Evolutionary conservation across 2,888 invertebrate species (phyloP).

Genomic region (Eueremaeus valkanovi): DNA sequence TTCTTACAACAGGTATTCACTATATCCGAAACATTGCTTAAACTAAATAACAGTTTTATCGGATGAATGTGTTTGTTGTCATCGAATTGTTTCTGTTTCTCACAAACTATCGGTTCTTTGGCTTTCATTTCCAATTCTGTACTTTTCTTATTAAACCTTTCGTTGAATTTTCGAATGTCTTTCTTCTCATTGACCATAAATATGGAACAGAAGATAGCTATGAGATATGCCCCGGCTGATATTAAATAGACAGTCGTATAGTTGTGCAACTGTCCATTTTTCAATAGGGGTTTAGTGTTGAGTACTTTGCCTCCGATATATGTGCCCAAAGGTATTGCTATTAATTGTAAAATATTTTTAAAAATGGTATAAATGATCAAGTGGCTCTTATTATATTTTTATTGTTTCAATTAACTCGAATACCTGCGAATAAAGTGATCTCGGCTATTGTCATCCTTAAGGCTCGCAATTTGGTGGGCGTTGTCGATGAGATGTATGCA

Average conservation of each 20-base stretch:
- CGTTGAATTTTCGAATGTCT: not conserved
- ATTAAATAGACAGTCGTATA: constrained; percentile 25
- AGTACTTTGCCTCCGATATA: constrained; percentile 16
- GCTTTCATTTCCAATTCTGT: not conserved
- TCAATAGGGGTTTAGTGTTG: not conserved
- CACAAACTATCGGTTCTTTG: not conserved
- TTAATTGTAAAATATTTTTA: not conserved
- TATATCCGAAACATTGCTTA: constrained; percentile 26
- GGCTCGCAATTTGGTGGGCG: constrained; percentile 20
- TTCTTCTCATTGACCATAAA: constrained; percentile 22
- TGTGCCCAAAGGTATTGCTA: constrained; percentile 22
- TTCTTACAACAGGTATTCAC: constrained; percentile 10
- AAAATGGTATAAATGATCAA: too few species aligned
- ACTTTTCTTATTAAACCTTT: not conserved
- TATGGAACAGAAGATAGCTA: not conserved
- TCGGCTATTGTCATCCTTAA: not conserved
- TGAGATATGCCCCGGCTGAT: not conserved
- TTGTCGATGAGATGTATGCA: constrained; percentile 26
- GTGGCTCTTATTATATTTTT: not conserved
- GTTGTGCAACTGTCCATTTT: constrained; percentile 30
- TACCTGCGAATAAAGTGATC: not conserved
- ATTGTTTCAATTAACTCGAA: not conserved
- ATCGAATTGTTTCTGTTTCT: not conserved
- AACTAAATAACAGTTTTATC: constrained; percentile 15
- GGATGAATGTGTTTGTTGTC: constrained; percentile 7